Conservation (phyloP, 2,797 vertebrate species). For the Crypturellus tataupa region DNA sequence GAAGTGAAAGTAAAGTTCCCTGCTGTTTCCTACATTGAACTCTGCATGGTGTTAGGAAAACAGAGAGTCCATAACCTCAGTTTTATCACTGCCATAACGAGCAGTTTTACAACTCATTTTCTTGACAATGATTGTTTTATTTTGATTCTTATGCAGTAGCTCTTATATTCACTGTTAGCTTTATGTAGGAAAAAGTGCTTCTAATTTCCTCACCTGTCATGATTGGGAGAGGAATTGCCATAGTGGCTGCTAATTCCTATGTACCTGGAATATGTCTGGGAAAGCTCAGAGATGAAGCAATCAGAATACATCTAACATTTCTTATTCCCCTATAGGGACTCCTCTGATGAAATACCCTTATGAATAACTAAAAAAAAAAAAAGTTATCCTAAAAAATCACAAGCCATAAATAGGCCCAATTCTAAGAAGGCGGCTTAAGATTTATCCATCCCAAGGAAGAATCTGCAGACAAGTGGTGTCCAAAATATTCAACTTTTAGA, state of each 20-base stretch:
- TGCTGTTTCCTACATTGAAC: not conserved
- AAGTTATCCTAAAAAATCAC: not conserved
- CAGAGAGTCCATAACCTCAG: not conserved
- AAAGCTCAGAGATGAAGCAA: not conserved
- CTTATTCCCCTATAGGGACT: not conserved
- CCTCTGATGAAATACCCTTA: not conserved
- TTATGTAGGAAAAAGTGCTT: not conserved
- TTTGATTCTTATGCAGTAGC: not conserved
- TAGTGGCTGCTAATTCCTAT: not conserved
- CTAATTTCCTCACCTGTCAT: not conserved
- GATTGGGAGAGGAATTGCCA: not conserved
- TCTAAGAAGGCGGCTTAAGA: not conserved
- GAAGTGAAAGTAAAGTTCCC: not conserved
- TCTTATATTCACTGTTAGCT: not conserved
- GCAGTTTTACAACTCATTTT: not conserved
- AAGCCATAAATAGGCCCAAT: not conserved
- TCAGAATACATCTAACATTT: not conserved
- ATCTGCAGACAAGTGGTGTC: rapidly evolving
- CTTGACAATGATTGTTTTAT: not conserved
- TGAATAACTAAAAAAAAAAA: not conserved
- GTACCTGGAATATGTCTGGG: rapidly evolving
- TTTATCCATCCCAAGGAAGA: rapidly evolving
- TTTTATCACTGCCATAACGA: not conserved
- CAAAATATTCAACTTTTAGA: not conserved
- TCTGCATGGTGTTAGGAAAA: not conserved